phyloP scores from a whole-genome alignment of 2,113 vertebrate species.

The Drymodes brunneopygia region DNA sequence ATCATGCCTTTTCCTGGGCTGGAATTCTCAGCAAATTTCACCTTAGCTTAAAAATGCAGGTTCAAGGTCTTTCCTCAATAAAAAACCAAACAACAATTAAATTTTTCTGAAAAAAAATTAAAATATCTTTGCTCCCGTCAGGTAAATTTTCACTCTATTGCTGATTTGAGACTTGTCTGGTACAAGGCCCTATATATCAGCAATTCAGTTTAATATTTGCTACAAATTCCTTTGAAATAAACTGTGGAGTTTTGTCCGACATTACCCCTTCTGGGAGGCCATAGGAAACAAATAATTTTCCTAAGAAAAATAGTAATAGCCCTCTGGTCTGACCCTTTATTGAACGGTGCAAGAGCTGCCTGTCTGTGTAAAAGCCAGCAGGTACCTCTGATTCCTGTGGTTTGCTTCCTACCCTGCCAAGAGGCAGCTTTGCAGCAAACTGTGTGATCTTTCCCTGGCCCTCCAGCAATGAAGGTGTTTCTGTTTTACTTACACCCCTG shows the following conservation, averaged over 20 bases:
- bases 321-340: not conserved
- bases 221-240: constrained; percentile 24
- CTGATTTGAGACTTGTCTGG: not conserved
- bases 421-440: not conserved
- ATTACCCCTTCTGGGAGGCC: not conserved
- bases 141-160: not conserved
- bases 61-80: not conserved
- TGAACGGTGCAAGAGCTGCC: not conserved
- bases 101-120: not conserved
- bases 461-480: not conserved
- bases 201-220: not conserved
- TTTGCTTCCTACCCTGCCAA: not conserved
- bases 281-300: constrained; percentile 44
- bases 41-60: not conserved
- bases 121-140: not conserved
- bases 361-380: not conserved
- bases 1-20: not conserved
- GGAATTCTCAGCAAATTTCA: not conserved
- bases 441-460: not conserved
- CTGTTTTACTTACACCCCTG: not conserved
- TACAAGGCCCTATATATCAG: not conserved
- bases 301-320: not conserved
- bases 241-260: not conserved
- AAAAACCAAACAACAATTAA: not conserved
- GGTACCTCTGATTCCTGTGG: not conserved